A percentile compares a stretch with the other conserved stretches of the same genome.
Conservation (phyloP, 2,888 invertebrate genomes). For the Drosophila emarginata region DNA sequence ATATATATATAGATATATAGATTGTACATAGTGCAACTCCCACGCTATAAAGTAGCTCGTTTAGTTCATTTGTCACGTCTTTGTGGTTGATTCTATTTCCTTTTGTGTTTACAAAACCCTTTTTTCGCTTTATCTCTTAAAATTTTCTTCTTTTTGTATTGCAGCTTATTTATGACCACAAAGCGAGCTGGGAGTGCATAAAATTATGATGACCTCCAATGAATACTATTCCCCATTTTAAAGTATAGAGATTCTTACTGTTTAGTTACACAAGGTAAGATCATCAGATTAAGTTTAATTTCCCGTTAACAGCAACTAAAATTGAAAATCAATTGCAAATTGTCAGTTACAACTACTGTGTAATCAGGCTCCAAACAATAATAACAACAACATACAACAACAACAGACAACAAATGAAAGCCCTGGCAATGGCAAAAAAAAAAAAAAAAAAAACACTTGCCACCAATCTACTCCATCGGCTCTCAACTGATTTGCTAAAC, state of each 20-base stretch:
- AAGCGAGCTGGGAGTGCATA: slow-evolving; percentile 54
- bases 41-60: slow-evolving; percentile 72
- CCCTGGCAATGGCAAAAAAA: slow-evolving; percentile 27
- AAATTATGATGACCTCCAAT: slow-evolving; percentile 44
- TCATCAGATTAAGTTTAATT: too few relatives aligned
- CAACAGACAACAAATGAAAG: slow-evolving; percentile 41
- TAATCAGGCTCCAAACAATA: slow-evolving; percentile 59
- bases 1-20: neutral
- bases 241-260: too few relatives aligned
- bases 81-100: slow-evolving; percentile 26
- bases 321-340: slow-evolving; percentile 56
- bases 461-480: slow-evolving; percentile 33
- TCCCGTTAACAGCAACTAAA: neutral
- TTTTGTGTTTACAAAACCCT: neutral
- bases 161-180: slow-evolving; percentile 64
- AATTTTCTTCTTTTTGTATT: slow-evolving; percentile 17
- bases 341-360: slow-evolving; percentile 71
- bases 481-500: slow-evolving; percentile 76
- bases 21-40: slow-evolving; percentile 57
- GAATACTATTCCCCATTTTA: neutral
- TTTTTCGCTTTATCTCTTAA: slow-evolving; percentile 7
- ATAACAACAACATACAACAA: slow-evolving; percentile 41
- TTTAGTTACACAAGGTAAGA: too few relatives aligned
- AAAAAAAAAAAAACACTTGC: neutral
- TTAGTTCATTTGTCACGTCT: slow-evolving; percentile 77